These are phyloP conservation scores for Asbolus verrucosus DNA, from an alignment of 1,140 invertebrate species.

Conservation along the genomic window DNA sequence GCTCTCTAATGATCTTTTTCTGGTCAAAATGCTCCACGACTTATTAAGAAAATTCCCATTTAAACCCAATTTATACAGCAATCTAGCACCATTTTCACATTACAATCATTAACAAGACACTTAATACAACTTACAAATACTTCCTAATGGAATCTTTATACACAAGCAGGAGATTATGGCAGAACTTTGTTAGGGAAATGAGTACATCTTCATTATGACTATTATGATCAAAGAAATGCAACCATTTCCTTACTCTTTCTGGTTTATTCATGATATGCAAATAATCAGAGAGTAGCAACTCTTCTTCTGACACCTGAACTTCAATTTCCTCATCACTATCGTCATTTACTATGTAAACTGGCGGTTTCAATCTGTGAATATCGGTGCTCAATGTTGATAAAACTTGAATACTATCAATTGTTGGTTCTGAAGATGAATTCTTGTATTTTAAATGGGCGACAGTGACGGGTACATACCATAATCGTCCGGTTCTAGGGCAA, in stretches of 20 bases:
- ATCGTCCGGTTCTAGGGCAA: slow-evolving; percentile 74
- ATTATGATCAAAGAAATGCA: slow-evolving; percentile 59
- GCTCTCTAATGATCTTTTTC: slow-evolving; percentile 47
- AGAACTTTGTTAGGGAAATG: slow-evolving; percentile 58
- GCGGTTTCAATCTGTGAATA: slow-evolving; percentile 53
- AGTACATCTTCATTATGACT: slow-evolving; percentile 58
- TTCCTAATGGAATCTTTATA: slow-evolving; percentile 64
- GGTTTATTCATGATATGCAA: slow-evolving; percentile 60
- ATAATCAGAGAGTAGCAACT: slow-evolving; percentile 59
- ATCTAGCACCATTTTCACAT: slow-evolving; percentile 67
- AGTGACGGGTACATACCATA: slow-evolving; percentile 69
- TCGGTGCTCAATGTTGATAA: slow-evolving; percentile 57
- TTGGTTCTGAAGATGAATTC: slow-evolving; percentile 57
- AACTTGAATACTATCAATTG: slow-evolving; percentile 58
- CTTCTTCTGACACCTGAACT: slow-evolving; percentile 55
- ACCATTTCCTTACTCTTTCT: slow-evolving; percentile 60
- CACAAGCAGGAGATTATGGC: slow-evolving; percentile 62
- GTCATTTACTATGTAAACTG: slow-evolving; percentile 52
- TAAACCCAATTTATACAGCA: slow-evolving; percentile 89
- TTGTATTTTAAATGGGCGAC: not conserved
- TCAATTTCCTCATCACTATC: slow-evolving; percentile 61
- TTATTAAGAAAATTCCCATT: slow-evolving; percentile 84
- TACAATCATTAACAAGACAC: not conserved
- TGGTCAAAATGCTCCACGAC: slow-evolving; percentile 72
- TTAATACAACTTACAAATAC: slow-evolving; percentile 61